Conservation (phyloP, 2,888 invertebrate species). For the Lissonota sp. region DNA sequence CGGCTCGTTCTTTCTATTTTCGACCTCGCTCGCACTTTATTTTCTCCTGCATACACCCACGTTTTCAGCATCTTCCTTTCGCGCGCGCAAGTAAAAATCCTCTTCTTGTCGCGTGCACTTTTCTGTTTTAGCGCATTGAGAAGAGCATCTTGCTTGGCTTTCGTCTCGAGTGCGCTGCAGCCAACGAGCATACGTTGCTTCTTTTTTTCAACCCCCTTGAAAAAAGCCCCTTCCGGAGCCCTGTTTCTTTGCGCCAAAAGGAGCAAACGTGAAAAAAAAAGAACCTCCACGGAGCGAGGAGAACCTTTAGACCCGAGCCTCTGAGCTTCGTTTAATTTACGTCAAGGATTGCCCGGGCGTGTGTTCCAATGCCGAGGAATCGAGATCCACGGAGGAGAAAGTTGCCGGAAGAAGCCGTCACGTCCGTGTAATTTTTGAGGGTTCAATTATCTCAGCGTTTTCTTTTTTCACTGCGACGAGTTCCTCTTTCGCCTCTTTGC, state of each 20-base stretch:
- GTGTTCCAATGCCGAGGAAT: constrained; percentile 43
- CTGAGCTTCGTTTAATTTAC: constrained; percentile 35
- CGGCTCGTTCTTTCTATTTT: constrained; percentile 53
- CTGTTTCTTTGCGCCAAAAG: too few species aligned
- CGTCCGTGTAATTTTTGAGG: constrained; percentile 70
- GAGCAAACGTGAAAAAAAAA: too few species aligned
- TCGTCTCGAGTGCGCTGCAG: constrained; percentile 8
- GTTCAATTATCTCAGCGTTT: constrained; percentile 70
- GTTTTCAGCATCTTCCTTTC: constrained; percentile 48
- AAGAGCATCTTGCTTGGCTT: constrained; percentile 8
- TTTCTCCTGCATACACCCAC: constrained; percentile 41
- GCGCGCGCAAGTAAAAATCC: not conserved
- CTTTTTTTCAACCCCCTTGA: constrained; percentile 1
- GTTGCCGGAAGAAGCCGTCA: constrained; percentile 54
- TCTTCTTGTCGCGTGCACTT: constrained; percentile 30
- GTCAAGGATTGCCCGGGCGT: constrained; percentile 25
- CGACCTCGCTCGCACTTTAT: constrained; percentile 23
- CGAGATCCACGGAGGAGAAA: constrained; percentile 30
- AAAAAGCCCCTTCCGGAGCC: too few species aligned
- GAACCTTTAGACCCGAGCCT: too few species aligned
- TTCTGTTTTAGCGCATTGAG: constrained; percentile 21
- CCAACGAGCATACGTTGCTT: constrained; percentile 22
- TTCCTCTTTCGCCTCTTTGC: not conserved
- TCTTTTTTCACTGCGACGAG: constrained; percentile 38
- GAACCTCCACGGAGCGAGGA: too few species aligned